phyloP scores from a whole-genome alignment of 2,888 invertebrate species.

The Pedicia rivosa region DNA sequence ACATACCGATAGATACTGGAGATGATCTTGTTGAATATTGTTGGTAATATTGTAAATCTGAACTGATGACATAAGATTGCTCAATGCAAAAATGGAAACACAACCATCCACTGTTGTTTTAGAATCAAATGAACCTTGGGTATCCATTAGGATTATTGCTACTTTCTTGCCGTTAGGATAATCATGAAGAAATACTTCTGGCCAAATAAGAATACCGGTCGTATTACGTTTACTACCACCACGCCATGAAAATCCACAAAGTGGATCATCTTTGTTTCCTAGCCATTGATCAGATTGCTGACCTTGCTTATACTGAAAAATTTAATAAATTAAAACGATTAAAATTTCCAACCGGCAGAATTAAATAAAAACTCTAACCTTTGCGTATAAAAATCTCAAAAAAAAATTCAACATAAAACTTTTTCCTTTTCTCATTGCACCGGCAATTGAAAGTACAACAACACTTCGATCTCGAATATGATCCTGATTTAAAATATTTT shows the following conservation, averaged over 20 bases:
- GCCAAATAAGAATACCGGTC: constrained; percentile 8
- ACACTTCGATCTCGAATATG: background rate
- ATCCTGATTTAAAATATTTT: background rate
- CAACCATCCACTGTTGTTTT: constrained; percentile 5
- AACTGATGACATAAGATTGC: constrained; percentile 8
- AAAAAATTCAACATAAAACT: constrained; percentile 8
- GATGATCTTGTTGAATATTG: constrained; percentile 8
- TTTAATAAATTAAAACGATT: no score
- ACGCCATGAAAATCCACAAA: constrained; percentile 8
- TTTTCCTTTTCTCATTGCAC: constrained; percentile 9
- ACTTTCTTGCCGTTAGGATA: constrained; percentile 4
- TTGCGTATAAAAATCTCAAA: constrained; percentile 7
- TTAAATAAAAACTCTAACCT: no score
- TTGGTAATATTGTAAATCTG: constrained; percentile 8
- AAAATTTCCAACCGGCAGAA: no score
- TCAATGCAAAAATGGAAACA: constrained; percentile 9
- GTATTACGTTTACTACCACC: constrained; percentile 6
- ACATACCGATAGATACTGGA: constrained; percentile 8
- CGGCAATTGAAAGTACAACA: constrained; percentile 7
- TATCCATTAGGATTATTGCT: constrained; percentile 9
- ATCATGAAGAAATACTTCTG: constrained; percentile 9
- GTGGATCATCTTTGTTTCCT: constrained; percentile 6
- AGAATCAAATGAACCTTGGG: constrained; percentile 9
- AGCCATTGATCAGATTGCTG: no score
- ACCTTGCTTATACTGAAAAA: no score